phyloP scores from a whole-genome alignment of 1,140 invertebrate species.

The Drosophila sechellia region DNA sequence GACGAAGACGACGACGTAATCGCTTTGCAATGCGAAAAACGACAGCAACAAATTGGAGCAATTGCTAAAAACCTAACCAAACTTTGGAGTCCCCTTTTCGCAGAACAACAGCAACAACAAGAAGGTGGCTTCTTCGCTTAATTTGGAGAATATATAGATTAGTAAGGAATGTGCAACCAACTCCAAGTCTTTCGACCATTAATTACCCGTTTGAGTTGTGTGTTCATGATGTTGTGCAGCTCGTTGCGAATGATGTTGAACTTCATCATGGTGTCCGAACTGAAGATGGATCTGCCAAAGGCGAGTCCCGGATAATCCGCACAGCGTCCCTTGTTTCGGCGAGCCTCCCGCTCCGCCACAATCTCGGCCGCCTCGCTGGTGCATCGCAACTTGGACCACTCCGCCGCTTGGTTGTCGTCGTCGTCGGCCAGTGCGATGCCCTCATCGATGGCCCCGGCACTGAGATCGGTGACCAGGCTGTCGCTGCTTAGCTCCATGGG shows the following conservation, averaged over 20 bases:
- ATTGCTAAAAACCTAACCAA: constrained; percentile 68
- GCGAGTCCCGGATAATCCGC: constrained; percentile 96
- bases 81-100: constrained; percentile 44
- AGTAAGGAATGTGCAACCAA: constrained; percentile 28
- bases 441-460: constrained; percentile 84
- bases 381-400: constrained; percentile 92
- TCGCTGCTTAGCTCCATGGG: constrained; percentile 70
- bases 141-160: constrained; percentile 48
- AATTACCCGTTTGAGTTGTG: constrained; percentile 97
- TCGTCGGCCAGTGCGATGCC: constrained; percentile 86
- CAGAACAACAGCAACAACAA: constrained; percentile 15
- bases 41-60: constrained; percentile 57
- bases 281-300: constrained; percentile 96
- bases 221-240: constrained; percentile 98
- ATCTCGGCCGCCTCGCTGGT: constrained; percentile 94
- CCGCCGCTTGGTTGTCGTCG: constrained; percentile 90
- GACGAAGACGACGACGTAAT: constrained; percentile 70
- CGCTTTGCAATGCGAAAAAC: constrained; percentile 65
- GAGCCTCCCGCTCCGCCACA: constrained; percentile 92
- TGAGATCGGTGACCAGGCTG: constrained; percentile 85
- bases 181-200: constrained; percentile 13
- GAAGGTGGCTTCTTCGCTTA: constrained; percentile 36
- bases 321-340: constrained; percentile 90
- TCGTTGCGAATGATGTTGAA: constrained; percentile 98
- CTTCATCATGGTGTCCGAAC: constrained; percentile 98